These are phyloP conservation scores for Acanthurus leucopareius DNA, from an alignment of 2,797 vertebrate genomes.

Conservation along the genomic window DNA sequence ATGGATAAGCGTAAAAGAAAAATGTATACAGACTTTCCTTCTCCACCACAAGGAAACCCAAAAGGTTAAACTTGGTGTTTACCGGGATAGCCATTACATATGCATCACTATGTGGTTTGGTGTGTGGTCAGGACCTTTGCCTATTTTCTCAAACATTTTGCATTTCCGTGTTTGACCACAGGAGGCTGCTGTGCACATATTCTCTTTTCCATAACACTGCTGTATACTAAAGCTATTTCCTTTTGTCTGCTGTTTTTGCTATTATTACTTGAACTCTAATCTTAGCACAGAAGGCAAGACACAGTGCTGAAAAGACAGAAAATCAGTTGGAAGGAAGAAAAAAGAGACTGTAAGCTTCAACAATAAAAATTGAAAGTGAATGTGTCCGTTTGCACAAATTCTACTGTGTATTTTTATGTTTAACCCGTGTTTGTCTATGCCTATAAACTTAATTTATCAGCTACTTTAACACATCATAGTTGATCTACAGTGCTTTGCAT, in stretches of 20 bases:
- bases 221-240: background rate
- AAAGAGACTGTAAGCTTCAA: too few species aligned
- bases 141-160: conserved; percentile 15
- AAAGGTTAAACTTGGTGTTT: conserved; percentile 4
- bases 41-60: background rate
- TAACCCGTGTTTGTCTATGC: background rate
- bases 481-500: background rate
- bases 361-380: background rate
- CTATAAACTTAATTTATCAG: background rate
- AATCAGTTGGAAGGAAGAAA: background rate
- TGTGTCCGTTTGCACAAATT: background rate
- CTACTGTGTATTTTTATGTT: background rate
- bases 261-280: background rate
- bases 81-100: background rate
- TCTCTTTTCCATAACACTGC: background rate
- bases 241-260: background rate
- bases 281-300: background rate
- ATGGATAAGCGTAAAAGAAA: background rate
- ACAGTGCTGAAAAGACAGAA: background rate
- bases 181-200: conserved; percentile 61
- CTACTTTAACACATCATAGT: background rate
- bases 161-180: conserved; percentile 57
- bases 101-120: conserved; percentile 9
- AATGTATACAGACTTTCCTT: background rate
- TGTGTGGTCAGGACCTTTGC: conserved; percentile 4